Evolutionary conservation across 2,113 vertebrate genomes (phyloP).

Genomic region (Dipodomys merriami): DNA sequence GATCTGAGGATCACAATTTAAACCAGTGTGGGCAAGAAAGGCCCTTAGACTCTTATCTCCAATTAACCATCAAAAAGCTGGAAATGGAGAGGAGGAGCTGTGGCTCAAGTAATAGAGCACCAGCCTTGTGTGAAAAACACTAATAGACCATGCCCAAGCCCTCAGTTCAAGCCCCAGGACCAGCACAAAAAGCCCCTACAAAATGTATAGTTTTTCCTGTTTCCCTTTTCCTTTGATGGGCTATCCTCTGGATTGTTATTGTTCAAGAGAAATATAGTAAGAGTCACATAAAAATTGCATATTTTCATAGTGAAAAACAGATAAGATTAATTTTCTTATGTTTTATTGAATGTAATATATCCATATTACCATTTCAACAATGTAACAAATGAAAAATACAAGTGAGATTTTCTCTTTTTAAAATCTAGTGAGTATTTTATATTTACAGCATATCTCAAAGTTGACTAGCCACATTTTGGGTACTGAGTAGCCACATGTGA

Average conservation of each 20-base stretch:
- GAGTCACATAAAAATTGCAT: background rate
- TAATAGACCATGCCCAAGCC: too few relatives aligned
- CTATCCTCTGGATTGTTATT: background rate
- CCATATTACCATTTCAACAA: background rate
- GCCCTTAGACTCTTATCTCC: too few relatives aligned
- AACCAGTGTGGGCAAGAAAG: too few relatives aligned
- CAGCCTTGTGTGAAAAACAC: too few relatives aligned
- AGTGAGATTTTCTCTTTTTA: background rate
- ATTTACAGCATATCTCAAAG: background rate
- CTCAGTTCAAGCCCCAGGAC: too few relatives aligned
- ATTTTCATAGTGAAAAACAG: background rate
- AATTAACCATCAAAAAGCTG: too few relatives aligned
- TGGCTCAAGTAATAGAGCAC: too few relatives aligned
- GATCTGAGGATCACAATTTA: too few relatives aligned
- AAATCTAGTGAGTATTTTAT: background rate
- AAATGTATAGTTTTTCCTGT: background rate
- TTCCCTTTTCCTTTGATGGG: background rate
- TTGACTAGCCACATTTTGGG: background rate
- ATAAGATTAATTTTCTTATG: background rate
- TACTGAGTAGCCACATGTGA: background rate
- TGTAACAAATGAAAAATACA: background rate
- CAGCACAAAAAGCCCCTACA: too few relatives aligned
- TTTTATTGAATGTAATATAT: slow-evolving; percentile 7
- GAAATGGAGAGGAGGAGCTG: too few relatives aligned
- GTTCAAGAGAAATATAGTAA: background rate